Percentiles rank a stretch among this genome's conserved stretches.
These are phyloP conservation scores for Esox lucius DNA, from an alignment of 2,797 vertebrate species.

Conservation along the genomic window DNA sequence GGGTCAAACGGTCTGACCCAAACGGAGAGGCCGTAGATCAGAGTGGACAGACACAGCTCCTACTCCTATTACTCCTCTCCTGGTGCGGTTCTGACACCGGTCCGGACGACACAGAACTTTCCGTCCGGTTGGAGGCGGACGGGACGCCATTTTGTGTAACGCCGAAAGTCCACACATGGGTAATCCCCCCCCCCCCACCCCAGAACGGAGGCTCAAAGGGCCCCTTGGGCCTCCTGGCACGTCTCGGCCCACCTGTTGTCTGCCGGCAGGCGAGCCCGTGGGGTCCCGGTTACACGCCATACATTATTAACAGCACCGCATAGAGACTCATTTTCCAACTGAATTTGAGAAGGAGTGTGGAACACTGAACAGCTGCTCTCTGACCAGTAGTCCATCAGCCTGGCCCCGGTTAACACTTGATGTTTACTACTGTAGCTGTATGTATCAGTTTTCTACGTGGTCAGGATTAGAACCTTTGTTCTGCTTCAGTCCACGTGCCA, in stretches of 20 bases:
- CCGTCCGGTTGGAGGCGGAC: slow-evolving; percentile 31
- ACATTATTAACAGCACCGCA: slow-evolving; percentile 71
- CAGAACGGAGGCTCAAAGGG: slow-evolving; percentile 56
- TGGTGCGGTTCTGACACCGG: slow-evolving; percentile 19
- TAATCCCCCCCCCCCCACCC: slow-evolving; percentile 65
- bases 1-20: not conserved
- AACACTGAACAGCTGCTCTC: slow-evolving; percentile 71
- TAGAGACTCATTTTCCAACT: slow-evolving; percentile 72
- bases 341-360: slow-evolving; percentile 72
- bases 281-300: slow-evolving; percentile 61
- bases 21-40: not conserved
- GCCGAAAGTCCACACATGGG: slow-evolving; percentile 58
- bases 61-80: slow-evolving; percentile 24
- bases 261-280: slow-evolving; percentile 43
- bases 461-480: not conserved
- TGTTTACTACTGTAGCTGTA: slow-evolving; percentile 9
- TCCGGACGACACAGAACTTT: slow-evolving; percentile 34
- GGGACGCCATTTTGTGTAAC: slow-evolving; percentile 38
- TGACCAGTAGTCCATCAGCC: slow-evolving; percentile 36
- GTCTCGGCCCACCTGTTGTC: slow-evolving; percentile 74
- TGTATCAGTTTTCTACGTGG: not conserved
- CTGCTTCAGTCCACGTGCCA: not conserved
- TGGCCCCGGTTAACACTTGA: slow-evolving; percentile 15
- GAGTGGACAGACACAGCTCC: slow-evolving; percentile 1
- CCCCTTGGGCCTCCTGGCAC: slow-evolving; percentile 53